Conservation (phyloP, 2,797 vertebrate genomes). For the Podarcis siculus region DNA sequence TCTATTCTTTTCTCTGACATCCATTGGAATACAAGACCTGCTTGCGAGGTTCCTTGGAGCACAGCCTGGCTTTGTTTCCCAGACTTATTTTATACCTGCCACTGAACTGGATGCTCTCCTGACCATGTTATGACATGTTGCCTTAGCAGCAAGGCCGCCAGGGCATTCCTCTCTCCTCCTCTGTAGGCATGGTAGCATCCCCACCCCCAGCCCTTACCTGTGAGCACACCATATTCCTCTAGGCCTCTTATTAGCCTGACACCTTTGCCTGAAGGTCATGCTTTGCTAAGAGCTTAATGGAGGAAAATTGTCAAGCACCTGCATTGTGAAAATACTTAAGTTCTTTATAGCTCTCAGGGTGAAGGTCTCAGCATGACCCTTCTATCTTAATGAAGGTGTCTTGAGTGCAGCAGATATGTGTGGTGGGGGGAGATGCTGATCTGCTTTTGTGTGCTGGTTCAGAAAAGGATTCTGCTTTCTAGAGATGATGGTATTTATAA, state of each 20-base stretch:
- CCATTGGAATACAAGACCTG: not conserved
- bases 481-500: not conserved
- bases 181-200: not conserved
- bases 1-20: not conserved
- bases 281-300: constrained; percentile 61
- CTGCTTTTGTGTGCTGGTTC: constrained; percentile 10
- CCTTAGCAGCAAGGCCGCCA: accelerated
- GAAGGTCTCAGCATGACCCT: constrained; percentile 38
- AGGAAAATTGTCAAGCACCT: constrained; percentile 61
- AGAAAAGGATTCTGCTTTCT: not conserved
- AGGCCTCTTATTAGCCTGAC: constrained; percentile 64
- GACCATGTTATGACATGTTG: not conserved
- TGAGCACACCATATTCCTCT: constrained; percentile 20
- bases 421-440: not conserved
- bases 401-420: not conserved
- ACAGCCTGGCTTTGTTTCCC: not conserved
- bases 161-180: not conserved
- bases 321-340: constrained; percentile 54
- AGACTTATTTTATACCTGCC: not conserved
- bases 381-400: constrained; percentile 53
- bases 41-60: too few relatives aligned
- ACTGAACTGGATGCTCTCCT: accelerated
- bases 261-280: constrained; percentile 47
- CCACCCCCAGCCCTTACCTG: constrained; percentile 33
- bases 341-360: constrained; percentile 40